Evolutionary conservation across 2,113 vertebrate species (phyloP), one percentile per base, ranked within the genome.

Genomic region (Phodopus roborovskii): DNA sequence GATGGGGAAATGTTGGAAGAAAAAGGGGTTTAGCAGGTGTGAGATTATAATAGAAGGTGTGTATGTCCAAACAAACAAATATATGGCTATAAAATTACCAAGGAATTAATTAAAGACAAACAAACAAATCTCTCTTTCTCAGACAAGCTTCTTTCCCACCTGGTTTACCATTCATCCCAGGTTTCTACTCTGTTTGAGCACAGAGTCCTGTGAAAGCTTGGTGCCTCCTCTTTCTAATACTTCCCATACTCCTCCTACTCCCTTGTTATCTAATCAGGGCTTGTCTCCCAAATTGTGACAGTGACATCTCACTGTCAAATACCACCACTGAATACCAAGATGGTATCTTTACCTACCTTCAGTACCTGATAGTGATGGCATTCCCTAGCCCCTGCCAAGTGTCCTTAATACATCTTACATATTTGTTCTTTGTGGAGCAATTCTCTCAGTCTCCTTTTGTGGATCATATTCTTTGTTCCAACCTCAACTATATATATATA

Each of bases 201-300:
- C n/a, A 45, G 33, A 42, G 17, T 39, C 60, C 39, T 39, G 20
- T 13, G 11, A 16, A 62, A 30, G 7, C 17, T 9, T n/a, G 3
- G 0, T 3, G 12, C 0, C 0, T 0, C 5, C 30, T 22, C 20
- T 78, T 24, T 28, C 1, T 7, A 11, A 30, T 13, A 68, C 45
- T 4, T 8, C 24, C 82, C 1, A 5, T 6, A 6, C 50, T 7
- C 3, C 68, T 39, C 45, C 36, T 12, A 26, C 6, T 75, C 42
- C 1, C 15, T 84, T 20, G 20, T 17, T 48, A 1, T 48, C 36
- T 66, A 36, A 45, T 74, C 16, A 62, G 33, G 24, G 36, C 20
- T 81, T 56, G 15, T 11, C 15, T 89, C 19, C 7, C 42, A 73
- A 53, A 45, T 13, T 16, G 36, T 62, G 36, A 45, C 39, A 30